Evolutionary conservation across 2,888 invertebrate genomes (phyloP).

Genomic region (Hydrotaea diabolus): DNA sequence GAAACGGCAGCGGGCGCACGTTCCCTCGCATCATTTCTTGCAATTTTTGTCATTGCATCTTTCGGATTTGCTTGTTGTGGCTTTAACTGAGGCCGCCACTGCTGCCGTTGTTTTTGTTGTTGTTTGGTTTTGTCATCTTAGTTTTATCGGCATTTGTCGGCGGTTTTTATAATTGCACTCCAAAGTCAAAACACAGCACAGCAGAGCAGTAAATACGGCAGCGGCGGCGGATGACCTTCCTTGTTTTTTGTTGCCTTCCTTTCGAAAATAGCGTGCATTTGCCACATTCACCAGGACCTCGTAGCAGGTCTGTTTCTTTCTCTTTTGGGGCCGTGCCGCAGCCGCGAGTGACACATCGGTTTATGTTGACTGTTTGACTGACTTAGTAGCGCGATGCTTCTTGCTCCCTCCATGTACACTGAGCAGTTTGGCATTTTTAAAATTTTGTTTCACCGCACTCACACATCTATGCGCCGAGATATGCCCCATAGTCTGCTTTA

Average conservation of each 20-base stretch:
- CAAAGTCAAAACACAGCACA: conserved; percentile 45
- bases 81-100: neutral
- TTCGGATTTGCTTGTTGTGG: conserved; percentile 37
- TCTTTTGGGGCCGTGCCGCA: conserved; percentile 3
- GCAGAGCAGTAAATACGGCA: conserved; percentile 8
- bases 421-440: conserved; percentile 52
- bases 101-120: conserved; percentile 11
- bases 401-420: neutral
- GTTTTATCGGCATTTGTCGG: conserved; percentile 68
- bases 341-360: conserved; percentile 55
- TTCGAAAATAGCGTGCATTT: conserved; percentile 40
- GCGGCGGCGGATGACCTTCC: conserved; percentile 52
- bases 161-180: conserved; percentile 69
- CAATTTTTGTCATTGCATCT: conserved; percentile 71
- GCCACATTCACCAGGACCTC: conserved; percentile 63
- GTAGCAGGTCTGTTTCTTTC: conserved; percentile 59
- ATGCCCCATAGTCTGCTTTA: neutral
- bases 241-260: conserved; percentile 26
- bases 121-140: conserved; percentile 58
- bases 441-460: conserved; percentile 27
- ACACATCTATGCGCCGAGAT: neutral
- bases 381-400: conserved; percentile 59
- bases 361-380: conserved; percentile 65
- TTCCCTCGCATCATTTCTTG: conserved; percentile 70
- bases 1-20: conserved; percentile 69